phyloP scores from a whole-genome alignment of 1,140 invertebrate genomes.

The Ylistrum balloti region DNA sequence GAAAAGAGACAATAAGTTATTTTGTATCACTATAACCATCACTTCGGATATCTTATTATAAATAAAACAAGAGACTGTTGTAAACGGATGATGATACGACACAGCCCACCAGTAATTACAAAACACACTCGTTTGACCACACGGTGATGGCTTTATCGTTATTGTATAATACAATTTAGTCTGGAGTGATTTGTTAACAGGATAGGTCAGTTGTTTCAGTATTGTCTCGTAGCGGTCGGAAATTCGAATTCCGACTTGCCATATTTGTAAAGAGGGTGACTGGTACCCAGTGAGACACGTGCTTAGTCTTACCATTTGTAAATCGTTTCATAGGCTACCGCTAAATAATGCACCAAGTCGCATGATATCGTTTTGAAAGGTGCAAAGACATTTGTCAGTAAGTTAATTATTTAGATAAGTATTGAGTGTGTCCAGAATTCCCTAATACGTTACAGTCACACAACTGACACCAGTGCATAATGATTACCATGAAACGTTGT shows the following conservation, averaged over 20 bases:
- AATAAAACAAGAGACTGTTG: no score
- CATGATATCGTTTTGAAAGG: background rate
- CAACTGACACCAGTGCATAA: background rate
- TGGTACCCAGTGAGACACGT: background rate
- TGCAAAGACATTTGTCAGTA: background rate
- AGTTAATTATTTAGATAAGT: background rate
- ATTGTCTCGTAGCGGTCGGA: background rate
- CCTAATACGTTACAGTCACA: background rate
- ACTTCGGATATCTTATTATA: background rate
- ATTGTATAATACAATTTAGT: background rate
- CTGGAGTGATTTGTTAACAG: no score
- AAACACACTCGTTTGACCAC: background rate
- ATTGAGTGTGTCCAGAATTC: background rate
- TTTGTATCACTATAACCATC: background rate
- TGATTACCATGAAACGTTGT: background rate
- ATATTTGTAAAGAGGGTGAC: background rate
- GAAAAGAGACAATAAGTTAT: no score
- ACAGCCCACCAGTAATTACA: background rate
- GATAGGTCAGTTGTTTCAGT: background rate
- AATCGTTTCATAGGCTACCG: background rate
- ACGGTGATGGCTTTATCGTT: background rate
- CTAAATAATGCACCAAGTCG: background rate
- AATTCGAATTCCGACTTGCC: background rate
- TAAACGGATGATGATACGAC: no score
- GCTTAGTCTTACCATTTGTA: no score